These are phyloP conservation scores for Archivesica marissinica DNA, from an alignment of 1,140 invertebrate species.

Conservation along the genomic window DNA sequence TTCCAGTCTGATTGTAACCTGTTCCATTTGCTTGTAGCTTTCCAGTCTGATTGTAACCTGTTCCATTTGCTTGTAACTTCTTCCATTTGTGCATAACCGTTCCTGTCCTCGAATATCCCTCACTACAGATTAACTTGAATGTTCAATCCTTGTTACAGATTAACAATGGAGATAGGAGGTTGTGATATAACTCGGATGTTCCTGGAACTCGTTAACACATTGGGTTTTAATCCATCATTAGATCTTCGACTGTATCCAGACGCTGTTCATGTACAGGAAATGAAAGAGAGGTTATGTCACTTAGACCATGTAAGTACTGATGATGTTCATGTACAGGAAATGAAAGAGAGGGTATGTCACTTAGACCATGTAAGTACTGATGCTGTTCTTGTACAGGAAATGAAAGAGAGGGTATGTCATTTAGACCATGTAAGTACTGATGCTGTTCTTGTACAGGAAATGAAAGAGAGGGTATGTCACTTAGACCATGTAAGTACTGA, in stretches of 20 bases:
- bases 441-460: slow-evolving; percentile 88
- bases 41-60: too few species aligned
- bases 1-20: too few species aligned
- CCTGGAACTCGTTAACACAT: slow-evolving; percentile 93
- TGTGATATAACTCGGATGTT: slow-evolving; percentile 94
- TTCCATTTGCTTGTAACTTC: too few species aligned
- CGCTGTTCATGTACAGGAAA: slow-evolving; percentile 88
- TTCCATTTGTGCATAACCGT: too few species aligned
- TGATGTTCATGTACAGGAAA: slow-evolving; percentile 88
- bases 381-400: slow-evolving; percentile 88
- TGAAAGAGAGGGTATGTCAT: slow-evolving; percentile 96
- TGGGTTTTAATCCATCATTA: slow-evolving; percentile 95
- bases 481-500: slow-evolving; percentile 89
- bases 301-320: slow-evolving; percentile 89
- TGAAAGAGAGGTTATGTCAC: slow-evolving; percentile 96
- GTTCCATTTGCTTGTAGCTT: too few species aligned
- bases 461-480: slow-evolving; percentile 96
- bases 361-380: slow-evolving; percentile 89
- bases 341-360: slow-evolving; percentile 96
- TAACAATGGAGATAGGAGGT: slow-evolving; percentile 93
- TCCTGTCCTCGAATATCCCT: too few species aligned
- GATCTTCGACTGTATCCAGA: slow-evolving; percentile 86
- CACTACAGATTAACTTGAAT: background rate
- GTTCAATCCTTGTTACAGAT: slow-evolving; percentile 84
- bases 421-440: slow-evolving; percentile 89